Base-by-base conservation (phyloP, 2,113 vertebrate species). In the Labeo rohita region DNA sequence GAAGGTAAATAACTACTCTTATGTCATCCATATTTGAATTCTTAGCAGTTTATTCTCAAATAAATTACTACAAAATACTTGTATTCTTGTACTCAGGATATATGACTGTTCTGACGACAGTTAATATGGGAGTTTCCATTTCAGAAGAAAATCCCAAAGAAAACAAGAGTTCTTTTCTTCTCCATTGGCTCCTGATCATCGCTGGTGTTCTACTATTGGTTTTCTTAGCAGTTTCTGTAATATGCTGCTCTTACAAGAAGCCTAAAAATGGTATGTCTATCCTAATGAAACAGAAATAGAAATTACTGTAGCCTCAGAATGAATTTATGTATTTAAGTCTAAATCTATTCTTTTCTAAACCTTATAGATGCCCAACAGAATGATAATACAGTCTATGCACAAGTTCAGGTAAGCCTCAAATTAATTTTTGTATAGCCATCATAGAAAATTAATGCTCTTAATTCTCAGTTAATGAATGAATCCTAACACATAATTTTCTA, bases 341-440 rank as follows among this genome's bases (percentile, higher is more conserved):
- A 68, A 28, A 65, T 65, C 7, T 9, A 9, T 49, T 10, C 16
- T 52, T 8, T 82, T 23, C 36, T 45, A 8, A 80, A 49, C 3
- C 73, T 36, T 23, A 34, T 81, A 81, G 61, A 3, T 18, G 39
- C 1, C 2, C 23, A 83, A 3, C n/a, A 52, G 47, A 4, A 6
- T 0, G 15, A 68, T 18, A 15, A 13, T 8, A 83, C 65, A 13
- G 11, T 39, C 0, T 83, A 54, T 54, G 47, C 16, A 83, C 13
- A 83, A 23, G 34, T 72, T 72, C 4, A 54, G 10, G 65, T 83
- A 72, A 16, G 47, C n/a, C n/a, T n/a, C n/a, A n/a, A n/a, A n/a
- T n/a, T n/a, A n/a, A n/a, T 68, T 8, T 16, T 43, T 70, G 15
- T 39, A 16, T 16, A 70, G 36, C 3, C 16, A 70, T 70, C 68